A percentile compares a stretch with the other conserved stretches of the same genome.
These are phyloP conservation scores for Cydia splendana DNA, from an alignment of 1,140 invertebrate species.

Conservation along the genomic window DNA sequence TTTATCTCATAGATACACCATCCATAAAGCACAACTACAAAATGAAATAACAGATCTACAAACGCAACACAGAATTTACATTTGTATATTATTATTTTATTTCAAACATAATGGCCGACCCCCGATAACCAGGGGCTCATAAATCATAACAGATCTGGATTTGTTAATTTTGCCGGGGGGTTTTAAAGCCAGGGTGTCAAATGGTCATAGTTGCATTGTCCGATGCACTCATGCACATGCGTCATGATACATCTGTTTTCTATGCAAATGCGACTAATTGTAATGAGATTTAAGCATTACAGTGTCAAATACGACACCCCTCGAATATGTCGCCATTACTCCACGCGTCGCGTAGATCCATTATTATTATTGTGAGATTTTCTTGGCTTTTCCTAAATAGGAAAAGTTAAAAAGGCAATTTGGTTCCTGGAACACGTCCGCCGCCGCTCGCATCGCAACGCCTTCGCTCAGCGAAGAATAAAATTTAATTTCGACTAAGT, in stretches of 20 bases:
- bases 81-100: constrained; percentile 59
- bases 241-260: constrained; percentile 56
- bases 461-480: constrained; percentile 43
- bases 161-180: constrained; percentile 51
- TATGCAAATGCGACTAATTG: constrained; percentile 69
- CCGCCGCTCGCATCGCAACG: constrained; percentile 7
- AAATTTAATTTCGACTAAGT: constrained; percentile 71
- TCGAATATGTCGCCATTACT: constrained; percentile 36
- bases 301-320: constrained; percentile 39
- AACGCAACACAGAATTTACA: constrained; percentile 45
- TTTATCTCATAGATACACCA: constrained; percentile 26
- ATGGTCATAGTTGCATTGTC: constrained; percentile 44
- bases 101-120: constrained; percentile 46
- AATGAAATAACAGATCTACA: constrained; percentile 27
- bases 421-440: constrained; percentile 58
- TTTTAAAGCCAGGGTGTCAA: constrained; percentile 38
- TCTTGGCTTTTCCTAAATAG: constrained; percentile 66
- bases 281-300: constrained; percentile 59
- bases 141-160: constrained; percentile 66
- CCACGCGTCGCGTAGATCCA: constrained; percentile 49
- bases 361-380: constrained; percentile 68
- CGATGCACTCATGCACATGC: constrained; percentile 44
- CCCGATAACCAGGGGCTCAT: constrained; percentile 49
- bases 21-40: constrained; percentile 28
- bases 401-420: constrained; percentile 73